Evolutionary conservation across 2,797 vertebrate genomes (phyloP).

Genomic region (Melanotaenia nigrans): DNA sequence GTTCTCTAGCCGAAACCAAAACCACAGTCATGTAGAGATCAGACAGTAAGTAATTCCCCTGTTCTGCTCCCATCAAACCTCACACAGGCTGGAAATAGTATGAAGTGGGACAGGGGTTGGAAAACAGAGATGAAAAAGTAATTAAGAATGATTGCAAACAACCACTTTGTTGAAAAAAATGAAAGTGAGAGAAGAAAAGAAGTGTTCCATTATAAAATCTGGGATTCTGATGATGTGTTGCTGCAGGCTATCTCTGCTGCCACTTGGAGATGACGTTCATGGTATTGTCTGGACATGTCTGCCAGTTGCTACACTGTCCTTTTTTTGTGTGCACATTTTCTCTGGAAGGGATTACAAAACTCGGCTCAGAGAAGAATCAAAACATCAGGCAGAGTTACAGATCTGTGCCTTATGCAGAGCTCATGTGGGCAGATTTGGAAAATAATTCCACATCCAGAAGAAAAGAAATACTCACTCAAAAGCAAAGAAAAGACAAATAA

Average conservation of each 20-base stretch:
- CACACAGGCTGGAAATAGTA: slow-evolving; percentile 59
- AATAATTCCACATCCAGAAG: slow-evolving; percentile 53
- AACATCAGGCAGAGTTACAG: slow-evolving; percentile 62
- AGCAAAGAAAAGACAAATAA: background rate
- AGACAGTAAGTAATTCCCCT: slow-evolving; percentile 67
- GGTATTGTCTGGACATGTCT: slow-evolving; percentile 74
- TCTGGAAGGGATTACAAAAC: slow-evolving; percentile 68
- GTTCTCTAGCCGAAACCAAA: slow-evolving; percentile 53
- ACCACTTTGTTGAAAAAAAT: slow-evolving; percentile 17
- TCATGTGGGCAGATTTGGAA: slow-evolving; percentile 70
- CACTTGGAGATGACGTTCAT: slow-evolving; percentile 54
- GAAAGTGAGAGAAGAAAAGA: slow-evolving; percentile 16
- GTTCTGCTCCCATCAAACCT: slow-evolving; percentile 65
- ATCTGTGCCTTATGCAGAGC: slow-evolving; percentile 62
- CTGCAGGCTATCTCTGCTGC: slow-evolving; percentile 57
- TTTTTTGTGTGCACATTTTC: slow-evolving; percentile 40
- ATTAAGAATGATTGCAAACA: slow-evolving; percentile 32
- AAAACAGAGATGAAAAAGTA: slow-evolving; percentile 23
- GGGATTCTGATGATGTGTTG: slow-evolving; percentile 60
- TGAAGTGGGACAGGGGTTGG: slow-evolving; percentile 23
- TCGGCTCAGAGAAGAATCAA: slow-evolving; percentile 61
- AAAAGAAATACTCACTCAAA: slow-evolving; percentile 14
- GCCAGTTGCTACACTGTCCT: slow-evolving; percentile 63
- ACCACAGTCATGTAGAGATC: slow-evolving; percentile 69
- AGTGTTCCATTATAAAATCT: slow-evolving; percentile 60